A percentile compares a stretch with the other conserved stretches of the same genome.
These are phyloP conservation scores for Carposina sasakii DNA, from an alignment of 1,140 invertebrate species.

Conservation along the genomic window DNA sequence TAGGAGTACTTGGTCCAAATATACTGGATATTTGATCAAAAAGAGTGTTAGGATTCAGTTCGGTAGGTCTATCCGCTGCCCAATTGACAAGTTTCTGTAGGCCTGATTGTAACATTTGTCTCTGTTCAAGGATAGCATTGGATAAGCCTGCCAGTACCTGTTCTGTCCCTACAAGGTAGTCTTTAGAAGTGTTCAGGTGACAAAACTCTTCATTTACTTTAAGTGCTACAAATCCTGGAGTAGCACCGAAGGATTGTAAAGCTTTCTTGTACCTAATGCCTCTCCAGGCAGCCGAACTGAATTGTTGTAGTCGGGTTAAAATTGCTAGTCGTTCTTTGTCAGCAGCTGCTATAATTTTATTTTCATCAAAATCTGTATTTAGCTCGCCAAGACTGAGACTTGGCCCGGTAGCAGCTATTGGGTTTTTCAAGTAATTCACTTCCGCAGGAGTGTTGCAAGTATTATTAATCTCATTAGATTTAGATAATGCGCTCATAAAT, in stretches of 20 bases:
- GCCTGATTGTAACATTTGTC: background rate
- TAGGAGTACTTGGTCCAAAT: background rate
- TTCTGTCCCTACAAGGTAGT: slow-evolving; percentile 11
- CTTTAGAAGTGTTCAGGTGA: slow-evolving; percentile 14
- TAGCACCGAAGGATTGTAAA: slow-evolving; percentile 11
- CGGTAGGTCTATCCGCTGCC: background rate
- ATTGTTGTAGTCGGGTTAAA: background rate
- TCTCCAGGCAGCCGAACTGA: slow-evolving; percentile 1
- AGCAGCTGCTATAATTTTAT: background rate
- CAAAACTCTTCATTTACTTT: slow-evolving; percentile 26
- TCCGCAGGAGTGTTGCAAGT: background rate
- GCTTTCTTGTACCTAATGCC: slow-evolving; percentile 5
- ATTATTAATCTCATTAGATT: background rate
- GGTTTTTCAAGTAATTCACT: background rate
- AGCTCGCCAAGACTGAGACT: background rate
- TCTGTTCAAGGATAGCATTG: slow-evolving; percentile 14
- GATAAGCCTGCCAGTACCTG: slow-evolving; percentile 14
- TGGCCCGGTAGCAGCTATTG: background rate
- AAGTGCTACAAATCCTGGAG: no score
- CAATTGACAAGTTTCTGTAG: slow-evolving; percentile 1
- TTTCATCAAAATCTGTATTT: background rate
- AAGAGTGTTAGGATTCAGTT: slow-evolving; percentile 2
- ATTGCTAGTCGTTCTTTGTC: background rate
- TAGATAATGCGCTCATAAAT: background rate
- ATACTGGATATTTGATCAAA: background rate